A percentile compares a stretch with the other conserved stretches of the same genome.
Conservation (phyloP, 2,888 invertebrate genomes). For the Mayetiola destructor region DNA sequence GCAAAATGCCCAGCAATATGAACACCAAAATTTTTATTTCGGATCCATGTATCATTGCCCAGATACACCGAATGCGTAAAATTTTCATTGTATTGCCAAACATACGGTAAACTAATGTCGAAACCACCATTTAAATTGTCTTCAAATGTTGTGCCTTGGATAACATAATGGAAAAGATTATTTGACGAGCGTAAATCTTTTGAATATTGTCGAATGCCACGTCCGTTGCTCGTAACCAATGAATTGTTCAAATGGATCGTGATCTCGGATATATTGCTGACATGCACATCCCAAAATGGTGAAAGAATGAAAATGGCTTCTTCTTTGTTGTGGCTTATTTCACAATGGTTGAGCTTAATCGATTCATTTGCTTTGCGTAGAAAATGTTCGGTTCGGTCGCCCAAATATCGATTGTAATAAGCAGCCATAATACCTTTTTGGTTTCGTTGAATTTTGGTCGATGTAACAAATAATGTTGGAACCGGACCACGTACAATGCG, state of each 20-base stretch:
- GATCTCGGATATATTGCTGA: constrained; percentile 79
- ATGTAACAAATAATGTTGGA: constrained; percentile 55
- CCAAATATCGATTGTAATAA: constrained; percentile 78
- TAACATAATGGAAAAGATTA: constrained; percentile 89
- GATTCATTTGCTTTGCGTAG: constrained; percentile 78
- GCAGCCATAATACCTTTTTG: constrained; percentile 64
- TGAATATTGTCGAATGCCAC: constrained; percentile 77
- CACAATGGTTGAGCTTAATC: constrained; percentile 62
- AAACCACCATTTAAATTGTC: constrained; percentile 78
- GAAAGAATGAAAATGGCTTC: constrained; percentile 73
- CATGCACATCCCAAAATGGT: constrained; percentile 72
- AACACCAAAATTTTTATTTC: constrained; percentile 72
- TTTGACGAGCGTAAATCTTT: constrained; percentile 90
- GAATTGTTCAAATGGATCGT: constrained; percentile 77
- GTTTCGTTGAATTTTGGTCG: constrained; percentile 66
- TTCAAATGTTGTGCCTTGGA: constrained; percentile 75
- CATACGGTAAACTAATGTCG: constrained; percentile 77
- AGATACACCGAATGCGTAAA: constrained; percentile 82
- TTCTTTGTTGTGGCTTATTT: constrained; percentile 61
- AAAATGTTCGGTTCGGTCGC: constrained; percentile 73
- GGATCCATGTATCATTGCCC: constrained; percentile 72
- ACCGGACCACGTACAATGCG: constrained; percentile 63
- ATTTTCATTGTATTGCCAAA: constrained; percentile 90
- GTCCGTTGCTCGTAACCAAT: constrained; percentile 72
- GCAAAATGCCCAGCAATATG: constrained; percentile 89